Base-by-base conservation (phyloP, 2,888 invertebrate species). In the Augiades crinisus region DNA sequence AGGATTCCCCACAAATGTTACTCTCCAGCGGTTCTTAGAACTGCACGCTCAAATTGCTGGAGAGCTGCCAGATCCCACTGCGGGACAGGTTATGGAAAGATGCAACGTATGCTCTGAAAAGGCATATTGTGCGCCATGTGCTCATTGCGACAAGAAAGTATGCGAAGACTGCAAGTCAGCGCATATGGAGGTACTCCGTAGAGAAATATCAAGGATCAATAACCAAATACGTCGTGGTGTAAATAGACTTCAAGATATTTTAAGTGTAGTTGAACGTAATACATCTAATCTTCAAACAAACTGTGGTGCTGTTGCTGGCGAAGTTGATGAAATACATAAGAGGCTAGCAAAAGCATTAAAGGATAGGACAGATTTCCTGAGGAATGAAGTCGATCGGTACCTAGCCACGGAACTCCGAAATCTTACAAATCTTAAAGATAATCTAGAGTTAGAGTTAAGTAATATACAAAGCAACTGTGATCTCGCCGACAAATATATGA, bases 401-500 rank as follows among this genome's bases (percentile, higher is more conserved):
- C 90, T 97, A 69, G 93, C 95, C 49, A 95, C 94, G 22, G 99
- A 99, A 90, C 91, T 96, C 68, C 92, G 96, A 65, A 95, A 95
- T 68, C 90, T 98, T 56, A 94, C 94, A 51, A 93, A 95, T 61
- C 91, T 98, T 45, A 97, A 98, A 86, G 97, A 97, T 80, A 98
- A 97, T 84, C 90, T 99, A 66, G 98, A 98, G 78, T 92, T 95
- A 77, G 99, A 99, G 88, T 95, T 98, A 75, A 93, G 95, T 63
- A 99, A 99, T 85, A 97, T 99, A 70, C 93, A 95, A 73, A 98
- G 98, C 77, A 99, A 99, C 84, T 98, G 98, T 88, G 98, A 99
- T 81, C 91, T 98, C 72, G 97, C 97, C 43, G 98, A 99, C 81
- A 97, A 97, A 79, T 95, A 97, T 75, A 96, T 98, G 92, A 95